phyloP scores from a whole-genome alignment of 2,888 invertebrate species.

The Mesochorus sp. region DNA sequence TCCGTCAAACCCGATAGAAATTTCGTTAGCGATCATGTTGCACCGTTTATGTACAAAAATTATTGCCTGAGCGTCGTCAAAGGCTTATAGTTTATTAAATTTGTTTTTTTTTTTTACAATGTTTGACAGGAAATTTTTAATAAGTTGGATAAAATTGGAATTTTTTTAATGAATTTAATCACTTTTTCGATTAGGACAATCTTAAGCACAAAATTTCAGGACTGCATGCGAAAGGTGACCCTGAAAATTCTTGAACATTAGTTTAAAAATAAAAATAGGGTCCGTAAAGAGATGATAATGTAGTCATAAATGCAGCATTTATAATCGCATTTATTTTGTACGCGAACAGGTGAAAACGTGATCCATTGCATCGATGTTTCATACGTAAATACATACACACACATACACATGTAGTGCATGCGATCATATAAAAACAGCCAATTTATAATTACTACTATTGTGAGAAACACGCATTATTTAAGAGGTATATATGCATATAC shows the following conservation, averaged over 20 bases:
- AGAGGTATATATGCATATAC: slow-evolving; percentile 11
- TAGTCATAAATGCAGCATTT: slow-evolving; percentile 21
- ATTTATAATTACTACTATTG: slow-evolving; percentile 20
- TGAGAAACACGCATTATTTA: slow-evolving; percentile 34
- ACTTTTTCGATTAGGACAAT: too few species aligned
- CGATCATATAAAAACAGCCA: slow-evolving; percentile 25
- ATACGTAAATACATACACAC: slow-evolving; percentile 6
- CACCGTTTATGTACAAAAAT: slow-evolving; percentile 89
- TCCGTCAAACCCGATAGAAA: slow-evolving; percentile 89
- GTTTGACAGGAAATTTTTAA: too few species aligned
- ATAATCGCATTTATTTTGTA: slow-evolving; percentile 56
- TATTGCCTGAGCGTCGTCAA: slow-evolving; percentile 85
- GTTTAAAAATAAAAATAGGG: too few species aligned
- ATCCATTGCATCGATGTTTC: slow-evolving; percentile 9
- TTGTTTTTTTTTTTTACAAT: neutral
- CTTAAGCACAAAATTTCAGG: too few species aligned
- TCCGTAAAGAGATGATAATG: neutral
- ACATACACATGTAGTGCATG: neutral
- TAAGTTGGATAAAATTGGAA: too few species aligned
- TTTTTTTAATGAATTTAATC: too few species aligned
- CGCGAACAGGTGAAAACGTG: slow-evolving; percentile 45
- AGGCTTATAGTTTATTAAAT: slow-evolving; percentile 57
- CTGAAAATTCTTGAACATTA: too few species aligned
- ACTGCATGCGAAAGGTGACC: too few species aligned
- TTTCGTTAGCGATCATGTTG: slow-evolving; percentile 88